Evolutionary conservation across 2,888 invertebrate species (phyloP), one percentile per base, ranked within the genome.

Genomic region (Ctena decussata): DNA sequence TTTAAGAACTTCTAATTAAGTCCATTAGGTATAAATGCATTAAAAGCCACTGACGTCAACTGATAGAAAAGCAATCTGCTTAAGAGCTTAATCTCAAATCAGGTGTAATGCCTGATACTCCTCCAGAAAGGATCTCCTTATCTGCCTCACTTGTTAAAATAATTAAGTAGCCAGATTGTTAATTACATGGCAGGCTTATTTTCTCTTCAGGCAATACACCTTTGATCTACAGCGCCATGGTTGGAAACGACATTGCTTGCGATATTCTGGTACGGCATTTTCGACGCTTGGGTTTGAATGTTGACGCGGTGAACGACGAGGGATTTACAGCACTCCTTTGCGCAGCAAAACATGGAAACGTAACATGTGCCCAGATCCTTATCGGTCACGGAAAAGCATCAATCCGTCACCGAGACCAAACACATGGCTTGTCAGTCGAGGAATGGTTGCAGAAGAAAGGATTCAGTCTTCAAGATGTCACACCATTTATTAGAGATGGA

Each of bases 221-320:
- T 0, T 87, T 95, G 70, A 94, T 95, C 41, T 94, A 95, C 91
- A 91, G 93, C 77, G 93, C 94, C 0, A 92, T 91, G 82, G 92
- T 93, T 30, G 95, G 95, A 12, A 95, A 95, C 77, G 95, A 95
- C 83, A 91, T 93, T 3, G 95, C 94, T 6, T 91, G 94, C 15
- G 94, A 94, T 77, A 93, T 95, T n/a, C 87, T 95, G 21, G 90
- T 94, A 24, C 92, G 93, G 37, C 93, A 93, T 72, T 95, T 95
- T 89, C 91, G 95, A 12, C 91, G 95, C 12, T 91, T 95, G 0
- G 95, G 95, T 0, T 89, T 95, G 32, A 91, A 92, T 69, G 93
- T 95, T 8, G 95, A 95, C 82, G 93, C 93, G 57, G 87, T 82
- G 15, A 95, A 95, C 89, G 91, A 93, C 57, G 93, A 93, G 1